Percentiles rank a stretch among this genome's conserved stretches.
These are phyloP conservation scores for Drosophila pectinifera DNA, from an alignment of 1,140 invertebrate species.

Conservation along the genomic window DNA sequence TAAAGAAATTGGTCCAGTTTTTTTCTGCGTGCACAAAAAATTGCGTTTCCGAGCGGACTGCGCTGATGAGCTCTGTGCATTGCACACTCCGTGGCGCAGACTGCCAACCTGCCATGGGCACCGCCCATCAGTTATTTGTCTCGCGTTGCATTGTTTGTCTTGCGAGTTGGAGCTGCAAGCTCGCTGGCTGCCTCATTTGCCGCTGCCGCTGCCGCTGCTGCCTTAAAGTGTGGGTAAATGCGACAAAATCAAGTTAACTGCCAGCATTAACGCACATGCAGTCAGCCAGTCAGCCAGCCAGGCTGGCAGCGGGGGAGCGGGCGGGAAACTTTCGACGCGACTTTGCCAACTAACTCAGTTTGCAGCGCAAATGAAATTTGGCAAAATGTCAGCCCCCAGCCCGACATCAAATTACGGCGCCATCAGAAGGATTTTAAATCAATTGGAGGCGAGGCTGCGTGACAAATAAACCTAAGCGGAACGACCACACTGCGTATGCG, in stretches of 20 bases:
- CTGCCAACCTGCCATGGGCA: conserved; percentile 67
- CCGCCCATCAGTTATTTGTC: conserved; percentile 78
- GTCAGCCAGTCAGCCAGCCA: neutral
- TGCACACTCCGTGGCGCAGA: conserved; percentile 66
- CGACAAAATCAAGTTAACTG: conserved; percentile 83
- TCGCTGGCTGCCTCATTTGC: conserved; percentile 26
- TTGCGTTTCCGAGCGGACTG: conserved; percentile 66
- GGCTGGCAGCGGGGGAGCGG: neutral
- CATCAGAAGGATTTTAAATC: conserved; percentile 50
- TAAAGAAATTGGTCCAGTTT: neutral
- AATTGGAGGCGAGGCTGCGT: conserved; percentile 25
- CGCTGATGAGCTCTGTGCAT: conserved; percentile 59
- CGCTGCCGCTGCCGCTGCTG: conserved; percentile 53
- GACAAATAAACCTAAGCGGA: conserved; percentile 43
- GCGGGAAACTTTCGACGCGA: conserved; percentile 51
- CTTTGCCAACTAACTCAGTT: conserved; percentile 53
- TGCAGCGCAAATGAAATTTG: conserved; percentile 45
- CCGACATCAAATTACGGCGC: conserved; percentile 34
- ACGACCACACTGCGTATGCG: conserved; percentile 49
- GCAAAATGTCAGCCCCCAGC: conserved; percentile 23
- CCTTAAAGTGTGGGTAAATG: conserved; percentile 82
- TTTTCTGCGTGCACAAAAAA: conserved; percentile 45
- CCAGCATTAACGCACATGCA: conserved; percentile 73
- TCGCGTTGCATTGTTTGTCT: conserved; percentile 74
- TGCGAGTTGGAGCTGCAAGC: conserved; percentile 35